Evolutionary conservation across 1,140 invertebrate genomes (phyloP), one percentile per base, ranked within the genome.

Genomic region (Marisa cornuarietis): DNA sequence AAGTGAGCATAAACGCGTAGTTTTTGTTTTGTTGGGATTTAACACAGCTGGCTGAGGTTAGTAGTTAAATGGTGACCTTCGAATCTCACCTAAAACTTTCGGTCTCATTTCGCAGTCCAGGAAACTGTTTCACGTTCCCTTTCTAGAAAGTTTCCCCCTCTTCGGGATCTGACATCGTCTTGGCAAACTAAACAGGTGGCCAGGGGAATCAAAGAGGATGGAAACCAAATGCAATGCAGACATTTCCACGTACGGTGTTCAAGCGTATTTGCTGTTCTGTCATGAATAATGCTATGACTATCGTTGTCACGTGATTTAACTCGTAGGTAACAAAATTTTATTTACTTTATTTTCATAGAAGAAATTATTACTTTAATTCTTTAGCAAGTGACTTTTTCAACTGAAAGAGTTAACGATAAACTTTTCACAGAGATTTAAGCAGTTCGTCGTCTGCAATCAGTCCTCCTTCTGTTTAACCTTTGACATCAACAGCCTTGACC

Each of bases 281-380:
- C 26, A 68, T 68, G 65, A 68, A 68, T 68, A 68, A 68, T 68
- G 65, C 26, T 68, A 31, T 31, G 65, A 68, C 65, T 68, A 31
- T 68, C 65, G 65, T n/a, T n/a, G 65, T 68, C 65, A 68, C 65
- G 65, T 68, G 65, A 68, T 31, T 68, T 68, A 68, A 68, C 65
- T 11, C 65, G 65, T 24, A 68, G 65, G 65, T 31, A 68, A 68
- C 65, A 68, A 68, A 68, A 68, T 24, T 24, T 31, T n/a, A 68
- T n/a, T 24, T 24, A 68, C 22, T 68, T n/a, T 68, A 11, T n/a
- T 68, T 31, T 22, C 22, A 22, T 31, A 14, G 3, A 16, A 68
- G 65, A 11, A 24, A 24, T n/a, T 68, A 31, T 68, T 68, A 24
- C 11, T 11, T 16, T 16, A 24, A 31, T n/a, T 31, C 13, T 9